phyloP scores from a whole-genome alignment of 2,797 vertebrate species.

The Enteromius anoplus region DNA sequence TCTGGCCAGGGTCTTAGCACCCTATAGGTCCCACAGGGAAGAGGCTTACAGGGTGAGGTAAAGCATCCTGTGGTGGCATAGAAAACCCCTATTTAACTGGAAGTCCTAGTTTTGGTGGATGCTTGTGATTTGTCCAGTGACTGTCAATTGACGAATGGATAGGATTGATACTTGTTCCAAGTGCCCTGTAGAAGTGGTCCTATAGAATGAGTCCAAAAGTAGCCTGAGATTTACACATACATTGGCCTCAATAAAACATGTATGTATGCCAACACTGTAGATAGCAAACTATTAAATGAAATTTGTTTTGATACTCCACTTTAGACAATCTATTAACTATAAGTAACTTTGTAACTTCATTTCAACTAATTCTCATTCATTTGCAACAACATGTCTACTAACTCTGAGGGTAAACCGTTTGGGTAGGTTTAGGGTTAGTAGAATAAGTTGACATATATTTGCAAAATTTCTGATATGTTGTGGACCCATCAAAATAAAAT shows the following conservation, averaged over 20 bases:
- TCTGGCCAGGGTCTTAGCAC: slow-evolving; percentile 65
- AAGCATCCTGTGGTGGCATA: slow-evolving; percentile 60
- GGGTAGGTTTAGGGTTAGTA: no score
- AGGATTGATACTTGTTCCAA: background rate
- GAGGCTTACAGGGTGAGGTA: slow-evolving; percentile 74
- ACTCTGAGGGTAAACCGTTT: no score
- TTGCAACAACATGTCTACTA: no score
- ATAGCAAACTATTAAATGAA: background rate
- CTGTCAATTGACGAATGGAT: background rate
- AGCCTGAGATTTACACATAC: slow-evolving; percentile 2
- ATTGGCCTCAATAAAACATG: background rate
- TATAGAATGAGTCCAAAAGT: background rate
- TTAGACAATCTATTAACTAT: no score
- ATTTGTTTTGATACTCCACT: no score
- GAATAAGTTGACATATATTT: no score
- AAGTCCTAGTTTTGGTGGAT: slow-evolving; percentile 14
- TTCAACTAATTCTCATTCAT: no score
- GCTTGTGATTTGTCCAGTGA: slow-evolving; percentile 1
- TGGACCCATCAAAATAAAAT: no score
- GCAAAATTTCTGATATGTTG: no score
- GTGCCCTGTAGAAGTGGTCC: background rate
- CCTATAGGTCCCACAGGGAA: slow-evolving; percentile 66
- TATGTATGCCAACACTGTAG: background rate
- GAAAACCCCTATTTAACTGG: slow-evolving; percentile 24
- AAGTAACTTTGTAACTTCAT: no score